phyloP scores from a whole-genome alignment of 2,113 vertebrate genomes.

The Callochromis pleurospilus region DNA sequence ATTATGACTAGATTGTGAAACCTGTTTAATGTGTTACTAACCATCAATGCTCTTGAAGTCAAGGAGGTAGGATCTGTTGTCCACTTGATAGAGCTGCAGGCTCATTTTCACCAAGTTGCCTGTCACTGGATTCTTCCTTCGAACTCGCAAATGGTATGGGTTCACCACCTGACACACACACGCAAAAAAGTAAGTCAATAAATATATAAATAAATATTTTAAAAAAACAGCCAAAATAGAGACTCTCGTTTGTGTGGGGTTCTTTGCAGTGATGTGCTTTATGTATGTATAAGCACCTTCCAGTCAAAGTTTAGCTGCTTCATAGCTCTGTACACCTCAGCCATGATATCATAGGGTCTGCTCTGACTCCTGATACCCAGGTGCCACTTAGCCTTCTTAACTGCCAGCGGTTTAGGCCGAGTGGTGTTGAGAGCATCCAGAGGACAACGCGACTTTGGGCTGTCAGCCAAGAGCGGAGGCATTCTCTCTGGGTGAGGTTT shows the following conservation, averaged over 20 bases:
- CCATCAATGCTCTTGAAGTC: conserved; percentile 99
- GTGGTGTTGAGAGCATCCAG: conserved; percentile 98
- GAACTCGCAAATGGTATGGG: conserved; percentile 90
- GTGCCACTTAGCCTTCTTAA: conserved; percentile 99
- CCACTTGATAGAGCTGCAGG: conserved; percentile 98
- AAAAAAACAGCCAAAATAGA: rapidly evolving
- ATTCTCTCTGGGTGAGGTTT: conserved; percentile 94
- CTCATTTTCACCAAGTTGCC: conserved; percentile 97
- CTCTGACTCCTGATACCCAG: conserved; percentile 97
- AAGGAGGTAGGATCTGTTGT: conserved; percentile 93
- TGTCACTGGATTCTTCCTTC: conserved; percentile 92
- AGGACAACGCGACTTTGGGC: conserved; percentile 89
- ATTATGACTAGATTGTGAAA: background rate
- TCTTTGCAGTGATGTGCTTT: background rate
- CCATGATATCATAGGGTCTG: conserved; percentile 95
- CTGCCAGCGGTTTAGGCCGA: conserved; percentile 87
- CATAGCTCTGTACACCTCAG: conserved; percentile 96
- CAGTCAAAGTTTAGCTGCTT: conserved; percentile 92
- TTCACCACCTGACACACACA: conserved; percentile 83
- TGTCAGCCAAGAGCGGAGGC: conserved; percentile 91
- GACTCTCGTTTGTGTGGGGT: background rate
- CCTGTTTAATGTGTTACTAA: conserved; percentile 36
- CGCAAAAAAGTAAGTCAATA: background rate
- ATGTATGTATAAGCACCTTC: conserved; percentile 77
- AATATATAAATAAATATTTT: background rate